These are phyloP conservation scores for Uropetala carovei DNA, from an alignment of 2,888 invertebrate genomes.

Conservation along the genomic window DNA sequence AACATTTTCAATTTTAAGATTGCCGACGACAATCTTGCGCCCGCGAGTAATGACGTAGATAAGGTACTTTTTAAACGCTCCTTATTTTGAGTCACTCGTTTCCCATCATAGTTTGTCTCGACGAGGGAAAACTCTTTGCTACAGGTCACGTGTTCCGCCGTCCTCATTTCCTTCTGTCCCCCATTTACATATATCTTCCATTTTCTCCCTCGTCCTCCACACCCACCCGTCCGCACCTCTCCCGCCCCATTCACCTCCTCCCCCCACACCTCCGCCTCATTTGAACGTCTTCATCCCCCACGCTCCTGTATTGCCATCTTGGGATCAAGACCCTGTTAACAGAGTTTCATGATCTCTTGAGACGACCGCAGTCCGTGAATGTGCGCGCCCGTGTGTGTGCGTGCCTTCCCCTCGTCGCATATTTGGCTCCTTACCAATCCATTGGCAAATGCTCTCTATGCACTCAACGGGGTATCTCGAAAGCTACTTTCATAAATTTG, in stretches of 20 bases:
- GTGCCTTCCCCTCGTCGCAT: not conserved
- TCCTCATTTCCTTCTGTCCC: not conserved
- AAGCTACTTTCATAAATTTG: conserved; percentile 52
- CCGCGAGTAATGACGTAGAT: too few relatives aligned
- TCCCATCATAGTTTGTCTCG: too few relatives aligned
- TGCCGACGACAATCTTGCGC: too few relatives aligned
- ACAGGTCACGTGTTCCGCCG: too few relatives aligned
- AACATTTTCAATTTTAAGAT: too few relatives aligned
- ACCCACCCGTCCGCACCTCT: not conserved
- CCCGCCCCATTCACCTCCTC: not conserved
- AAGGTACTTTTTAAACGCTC: too few relatives aligned
- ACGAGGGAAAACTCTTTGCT: too few relatives aligned
- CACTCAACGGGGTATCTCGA: conserved; percentile 46
- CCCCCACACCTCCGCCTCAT: not conserved
- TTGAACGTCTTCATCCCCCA: not conserved
- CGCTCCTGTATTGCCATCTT: conserved; percentile 28
- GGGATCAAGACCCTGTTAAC: conserved; percentile 53
- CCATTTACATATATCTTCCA: not conserved
- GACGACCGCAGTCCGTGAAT: not conserved
- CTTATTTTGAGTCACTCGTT: too few relatives aligned
- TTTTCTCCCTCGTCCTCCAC: not conserved
- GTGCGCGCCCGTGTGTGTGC: not conserved
- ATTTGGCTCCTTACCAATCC: conserved; percentile 37
- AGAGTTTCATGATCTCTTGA: not conserved
- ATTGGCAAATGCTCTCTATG: conserved; percentile 14